Conservation (phyloP, 1,140 invertebrate species). For the Drosophila kepulauana region DNA sequence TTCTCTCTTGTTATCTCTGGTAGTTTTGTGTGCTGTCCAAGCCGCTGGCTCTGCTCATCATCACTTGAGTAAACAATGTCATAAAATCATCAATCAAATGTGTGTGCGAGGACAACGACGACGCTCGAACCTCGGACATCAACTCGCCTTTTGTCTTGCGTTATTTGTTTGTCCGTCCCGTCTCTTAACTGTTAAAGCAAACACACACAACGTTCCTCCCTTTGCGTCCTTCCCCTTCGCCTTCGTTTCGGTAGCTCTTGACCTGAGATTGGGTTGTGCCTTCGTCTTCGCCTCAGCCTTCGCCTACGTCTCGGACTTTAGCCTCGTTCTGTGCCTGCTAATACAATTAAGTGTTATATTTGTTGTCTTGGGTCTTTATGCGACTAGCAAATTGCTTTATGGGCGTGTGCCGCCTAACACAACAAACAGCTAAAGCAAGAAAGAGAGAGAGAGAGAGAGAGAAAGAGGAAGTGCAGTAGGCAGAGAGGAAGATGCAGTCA, state of each 20-base stretch:
- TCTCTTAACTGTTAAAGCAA: conserved; percentile 45
- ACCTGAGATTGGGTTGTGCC: conserved; percentile 14
- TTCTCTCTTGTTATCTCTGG: conserved; percentile 10
- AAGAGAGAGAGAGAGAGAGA: neutral
- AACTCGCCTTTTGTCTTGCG: conserved; percentile 26
- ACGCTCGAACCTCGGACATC: neutral
- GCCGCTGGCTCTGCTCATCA: conserved; percentile 62
- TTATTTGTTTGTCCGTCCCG: conserved; percentile 42
- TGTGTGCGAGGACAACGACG: conserved; percentile 21
- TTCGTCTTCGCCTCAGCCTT: neutral
- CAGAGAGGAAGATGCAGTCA: neutral
- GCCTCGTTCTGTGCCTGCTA: conserved; percentile 49
- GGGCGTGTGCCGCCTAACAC: conserved; percentile 74
- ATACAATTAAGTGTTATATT: conserved; percentile 82
- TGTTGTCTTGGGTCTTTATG: conserved; percentile 73
- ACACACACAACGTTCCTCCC: conserved; percentile 25
- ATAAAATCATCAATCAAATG: conserved; percentile 82
- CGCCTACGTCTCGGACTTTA: neutral
- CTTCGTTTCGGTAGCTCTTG: conserved; percentile 19
- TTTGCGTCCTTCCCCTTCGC: neutral
- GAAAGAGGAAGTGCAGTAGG: too few relatives aligned
- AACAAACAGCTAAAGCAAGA: conserved; percentile 36
- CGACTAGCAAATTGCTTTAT: conserved; percentile 76
- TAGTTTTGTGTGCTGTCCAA: conserved; percentile 13
- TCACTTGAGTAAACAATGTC: conserved; percentile 83